Evolutionary conservation across 2,888 invertebrate species (phyloP).

Genomic region (Stegana nigrithorax): DNA sequence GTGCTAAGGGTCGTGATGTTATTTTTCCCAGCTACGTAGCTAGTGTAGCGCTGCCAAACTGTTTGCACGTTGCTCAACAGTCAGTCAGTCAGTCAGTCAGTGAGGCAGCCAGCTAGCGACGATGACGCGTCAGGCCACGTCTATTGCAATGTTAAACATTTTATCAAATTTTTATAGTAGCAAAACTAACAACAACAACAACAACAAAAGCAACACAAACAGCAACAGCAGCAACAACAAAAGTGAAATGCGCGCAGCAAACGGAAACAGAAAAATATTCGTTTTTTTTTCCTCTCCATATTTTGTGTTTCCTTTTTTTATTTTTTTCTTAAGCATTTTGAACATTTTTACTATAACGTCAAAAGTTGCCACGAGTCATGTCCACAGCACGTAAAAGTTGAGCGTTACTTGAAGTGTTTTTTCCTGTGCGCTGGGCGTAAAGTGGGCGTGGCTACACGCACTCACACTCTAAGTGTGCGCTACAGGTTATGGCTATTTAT

Average conservation of each 20-base stretch:
- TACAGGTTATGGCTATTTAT: slow-evolving; percentile 19
- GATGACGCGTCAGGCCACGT: slow-evolving; percentile 20
- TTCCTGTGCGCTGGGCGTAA: slow-evolving; percentile 5
- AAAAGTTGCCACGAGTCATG: slow-evolving; percentile 13
- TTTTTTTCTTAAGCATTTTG: neutral
- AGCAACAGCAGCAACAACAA: neutral
- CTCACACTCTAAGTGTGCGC: neutral
- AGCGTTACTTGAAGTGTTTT: slow-evolving; percentile 17
- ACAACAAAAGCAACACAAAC: slow-evolving; percentile 22
- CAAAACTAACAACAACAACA: slow-evolving; percentile 8
- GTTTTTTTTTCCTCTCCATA: neutral
- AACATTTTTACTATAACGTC: slow-evolving; percentile 1
- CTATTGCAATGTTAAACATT: slow-evolving; percentile 46
- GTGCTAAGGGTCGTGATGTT: slow-evolving; percentile 26
- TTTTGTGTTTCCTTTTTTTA: neutral
- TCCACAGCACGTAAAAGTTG: slow-evolving; percentile 8
- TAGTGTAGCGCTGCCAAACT: slow-evolving; percentile 17
- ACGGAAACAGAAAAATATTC: slow-evolving; percentile 35
- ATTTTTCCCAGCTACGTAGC: slow-evolving; percentile 18
- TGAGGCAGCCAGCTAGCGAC: too few relatives aligned
- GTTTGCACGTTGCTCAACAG: slow-evolving; percentile 6
- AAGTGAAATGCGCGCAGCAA: slow-evolving; percentile 30
- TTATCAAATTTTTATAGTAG: slow-evolving; percentile 33
- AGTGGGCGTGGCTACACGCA: neutral
- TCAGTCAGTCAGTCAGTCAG: neutral